A percentile compares a stretch with the other conserved stretches of the same genome.
phyloP scores from a whole-genome alignment of 1,140 invertebrate genomes.

The Portunus trituberculatus region DNA sequence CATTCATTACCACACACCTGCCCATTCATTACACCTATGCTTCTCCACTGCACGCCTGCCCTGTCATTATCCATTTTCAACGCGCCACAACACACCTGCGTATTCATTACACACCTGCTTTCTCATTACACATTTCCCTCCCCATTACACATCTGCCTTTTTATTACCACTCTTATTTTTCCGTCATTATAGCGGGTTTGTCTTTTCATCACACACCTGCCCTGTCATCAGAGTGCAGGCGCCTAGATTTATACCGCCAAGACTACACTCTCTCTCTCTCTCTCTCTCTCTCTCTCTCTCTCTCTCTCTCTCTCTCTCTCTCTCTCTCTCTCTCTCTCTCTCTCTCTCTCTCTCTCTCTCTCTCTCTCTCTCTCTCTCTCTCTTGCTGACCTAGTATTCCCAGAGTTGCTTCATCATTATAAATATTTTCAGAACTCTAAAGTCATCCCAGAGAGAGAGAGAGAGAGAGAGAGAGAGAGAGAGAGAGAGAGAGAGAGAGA shows the following conservation, averaged over 20 bases:
- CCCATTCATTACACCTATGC: too few species aligned
- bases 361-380: slow-evolving; percentile 20
- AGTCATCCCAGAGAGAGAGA: too few species aligned
- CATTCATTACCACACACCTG: too few species aligned
- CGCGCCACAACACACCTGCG: background rate
- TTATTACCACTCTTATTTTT: background rate
- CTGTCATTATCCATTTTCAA: background rate
- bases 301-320: slow-evolving; percentile 13
- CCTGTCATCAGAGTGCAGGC: background rate
- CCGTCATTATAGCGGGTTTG: background rate
- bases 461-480: too few species aligned
- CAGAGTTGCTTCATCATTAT: too few species aligned
- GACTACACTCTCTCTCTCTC: background rate
- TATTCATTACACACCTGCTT: slow-evolving; percentile 21
- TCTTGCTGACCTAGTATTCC: background rate
- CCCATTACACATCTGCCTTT: background rate
- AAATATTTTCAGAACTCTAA: too few species aligned
- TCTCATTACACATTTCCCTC: background rate
- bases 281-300: slow-evolving; percentile 17
- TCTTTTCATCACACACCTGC: background rate
- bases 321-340: background rate
- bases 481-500: too few species aligned
- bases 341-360: slow-evolving; percentile 20
- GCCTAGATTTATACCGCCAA: background rate
- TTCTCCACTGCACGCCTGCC: background rate